Evolutionary conservation across 2,888 invertebrate genomes (phyloP), one percentile per base, ranked within the genome.

Genomic region (Noctua comes): DNA sequence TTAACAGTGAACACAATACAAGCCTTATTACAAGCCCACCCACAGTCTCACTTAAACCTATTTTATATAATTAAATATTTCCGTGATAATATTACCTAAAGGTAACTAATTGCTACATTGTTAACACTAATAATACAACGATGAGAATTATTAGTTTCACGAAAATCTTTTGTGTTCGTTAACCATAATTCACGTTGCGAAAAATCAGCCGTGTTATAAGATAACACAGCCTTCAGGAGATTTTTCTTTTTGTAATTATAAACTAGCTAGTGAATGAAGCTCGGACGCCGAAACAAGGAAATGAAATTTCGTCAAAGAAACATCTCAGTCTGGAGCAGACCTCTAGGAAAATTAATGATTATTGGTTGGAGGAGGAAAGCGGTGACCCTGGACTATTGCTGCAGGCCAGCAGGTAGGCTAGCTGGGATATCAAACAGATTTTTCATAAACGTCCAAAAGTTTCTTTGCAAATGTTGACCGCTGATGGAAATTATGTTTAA

Each of bases 301-400:
- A 90, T 88, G 73, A 89, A 90, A 88, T 90, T 90, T 86, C 85
- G 86, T 90, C 89, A 90, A 90, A 90, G 89, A 88, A 89, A 86
- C 84, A 86, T 86, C 82, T 84, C 62, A 90, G 89, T 90, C 90
- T 84, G 79, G 77, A 86, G 76, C 88, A 88, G 88, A 88, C 83
- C 86, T 88, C 84, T 69, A 80, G 85, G 88, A 86, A 90, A 91
- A 92, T 92, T 90, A 91, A 92, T 92, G 89, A 88, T 89, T 90
- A 91, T 91, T 90, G 88, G 87, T 84, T 73, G 76, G 82, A 83
- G 68, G 69, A 80, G 73, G 73, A 81, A 87, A 79, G 36, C 51
- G 59, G 71, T 64, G 51, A 80, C 73, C 40, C 21, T 36, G 36
- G 36, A 36, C 86, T 82, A 84, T 87, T 86, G 77, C 84, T 84